Evolutionary conservation across 2,797 vertebrate genomes (phyloP), one percentile per base, ranked within the genome.

Genomic region (Muscicapa striata): DNA sequence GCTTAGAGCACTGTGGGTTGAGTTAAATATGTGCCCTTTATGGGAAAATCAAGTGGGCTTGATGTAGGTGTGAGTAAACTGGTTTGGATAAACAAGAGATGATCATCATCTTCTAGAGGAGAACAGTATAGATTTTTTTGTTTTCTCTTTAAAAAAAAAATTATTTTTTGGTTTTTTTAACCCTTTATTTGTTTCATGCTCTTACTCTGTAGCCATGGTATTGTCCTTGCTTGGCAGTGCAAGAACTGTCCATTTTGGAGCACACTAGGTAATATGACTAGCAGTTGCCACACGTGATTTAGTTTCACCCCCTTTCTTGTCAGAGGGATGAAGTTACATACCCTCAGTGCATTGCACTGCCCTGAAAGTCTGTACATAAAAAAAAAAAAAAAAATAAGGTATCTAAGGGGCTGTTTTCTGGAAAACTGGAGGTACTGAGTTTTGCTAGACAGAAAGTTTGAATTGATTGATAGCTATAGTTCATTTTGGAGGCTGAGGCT

Each of bases 21-120:
- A 85, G 24, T 90, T 59, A 91, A 90, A 45, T 95, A 94, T 93
- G 73, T 64, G 74, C 67, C 84, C 85, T 94, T 89, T 96, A 46
- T 5, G n/a, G 76, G 54, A 78, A 93, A 84, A 92, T 67, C 55
- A 61, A 66, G 52, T 87, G 63, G 48, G 66, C 19, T 74, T 58
- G 21, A 29, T 69, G 85, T 97, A 79, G 64, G 64, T 91, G 87
- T 83, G 68, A 87, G 49, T 49, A 92, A 87, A 93, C 8, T 15
- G 32, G 23, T 90, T 93, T 75, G 45, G 41, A 63, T 63, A 91
- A 93, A 76, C 34, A 84, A 86, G 64, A 92, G n/a, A 23, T 63
- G 48, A 63, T 78, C 2, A 0, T 61, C 13, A 29, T 72, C 62
- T 63, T 62, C n/a, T 8, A 59, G 23, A 59, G 48, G 13, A 79